Conservation (phyloP, 2,888 invertebrate genomes). For the Tachina grossa region DNA sequence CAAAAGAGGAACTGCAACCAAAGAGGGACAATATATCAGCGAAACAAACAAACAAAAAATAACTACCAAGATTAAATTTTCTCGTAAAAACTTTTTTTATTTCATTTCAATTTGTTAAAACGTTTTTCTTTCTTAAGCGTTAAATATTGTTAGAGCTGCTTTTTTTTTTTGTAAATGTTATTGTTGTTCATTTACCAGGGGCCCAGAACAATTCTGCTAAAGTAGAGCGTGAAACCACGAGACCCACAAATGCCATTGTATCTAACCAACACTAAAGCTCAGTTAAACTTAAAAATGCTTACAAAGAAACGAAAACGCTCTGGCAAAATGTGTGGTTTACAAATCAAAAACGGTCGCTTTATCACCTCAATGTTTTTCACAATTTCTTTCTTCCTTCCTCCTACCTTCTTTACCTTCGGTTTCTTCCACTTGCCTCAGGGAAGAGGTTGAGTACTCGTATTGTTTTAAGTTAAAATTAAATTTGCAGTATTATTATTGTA, state of each 20-base stretch:
- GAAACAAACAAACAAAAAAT: constrained; percentile 12
- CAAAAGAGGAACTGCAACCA: constrained; percentile 19
- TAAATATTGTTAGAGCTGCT: constrained; percentile 56
- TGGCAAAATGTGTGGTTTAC: constrained; percentile 55
- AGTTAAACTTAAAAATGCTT: constrained; percentile 33
- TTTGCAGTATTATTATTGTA: constrained; percentile 43
- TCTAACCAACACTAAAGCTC: constrained; percentile 45
- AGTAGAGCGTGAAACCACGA: constrained; percentile 15
- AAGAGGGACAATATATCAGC: constrained; percentile 18
- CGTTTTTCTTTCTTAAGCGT: constrained; percentile 57
- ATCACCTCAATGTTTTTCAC: constrained; percentile 64
- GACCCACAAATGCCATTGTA: constrained; percentile 40
- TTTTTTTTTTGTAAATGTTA: constrained; percentile 1
- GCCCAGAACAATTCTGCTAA: constrained; percentile 27
- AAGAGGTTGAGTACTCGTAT: constrained; percentile 21
- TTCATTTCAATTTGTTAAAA: constrained; percentile 72
- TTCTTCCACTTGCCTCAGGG: constrained; percentile 49
- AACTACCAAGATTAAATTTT: constrained; percentile 49
- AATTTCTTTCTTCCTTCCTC: constrained; percentile 28
- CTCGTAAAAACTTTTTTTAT: constrained; percentile 58
- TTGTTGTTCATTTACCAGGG: constrained; percentile 58
- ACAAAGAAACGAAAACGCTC: constrained; percentile 33
- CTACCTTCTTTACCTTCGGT: constrained; percentile 18
- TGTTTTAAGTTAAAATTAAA: constrained; percentile 47
- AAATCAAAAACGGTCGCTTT: constrained; percentile 57